Percentiles rank a stretch among this genome's conserved stretches.
Evolutionary conservation across 2,797 vertebrate genomes (phyloP).

Genomic region (Neomorphus geoffroyi): DNA sequence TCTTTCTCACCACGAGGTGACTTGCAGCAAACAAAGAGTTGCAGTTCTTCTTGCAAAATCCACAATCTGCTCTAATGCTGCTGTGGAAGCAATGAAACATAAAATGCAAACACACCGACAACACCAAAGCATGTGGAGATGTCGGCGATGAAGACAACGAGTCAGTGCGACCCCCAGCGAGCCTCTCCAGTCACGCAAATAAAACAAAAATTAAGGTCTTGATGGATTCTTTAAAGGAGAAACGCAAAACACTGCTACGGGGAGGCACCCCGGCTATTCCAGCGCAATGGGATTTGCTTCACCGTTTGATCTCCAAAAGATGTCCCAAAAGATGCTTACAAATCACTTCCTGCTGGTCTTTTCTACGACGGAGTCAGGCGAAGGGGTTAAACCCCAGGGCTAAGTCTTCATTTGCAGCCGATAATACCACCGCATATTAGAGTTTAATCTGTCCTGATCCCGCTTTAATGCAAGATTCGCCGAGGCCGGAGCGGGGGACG

Average conservation of each 20-base stretch:
- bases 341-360: not conserved
- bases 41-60: not conserved
- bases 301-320: not conserved
- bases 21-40: not conserved
- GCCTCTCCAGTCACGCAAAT: not conserved
- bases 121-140: not conserved
- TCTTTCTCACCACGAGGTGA: not conserved
- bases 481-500: slow-evolving; percentile 82
- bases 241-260: not conserved
- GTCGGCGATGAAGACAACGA: accelerated
- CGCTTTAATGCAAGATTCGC: slow-evolving; percentile 94
- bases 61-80: not conserved
- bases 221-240: not conserved
- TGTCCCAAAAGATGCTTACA: not conserved
- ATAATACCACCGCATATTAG: slow-evolving; percentile 94
- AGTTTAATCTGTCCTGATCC: slow-evolving; percentile 99
- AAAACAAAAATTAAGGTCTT: not conserved
- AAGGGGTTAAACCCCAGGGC: slow-evolving; percentile 77
- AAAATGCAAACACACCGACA: not conserved
- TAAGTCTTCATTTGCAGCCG: slow-evolving; percentile 93
- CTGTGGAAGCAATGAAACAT: too few relatives aligned
- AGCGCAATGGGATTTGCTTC: not conserved
- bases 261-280: not conserved
- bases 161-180: accelerated
- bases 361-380: not conserved